Evolutionary conservation across 2,797 vertebrate species (phyloP), one percentile per base, ranked within the genome.

Genomic region (Pseudochromis fuscus): DNA sequence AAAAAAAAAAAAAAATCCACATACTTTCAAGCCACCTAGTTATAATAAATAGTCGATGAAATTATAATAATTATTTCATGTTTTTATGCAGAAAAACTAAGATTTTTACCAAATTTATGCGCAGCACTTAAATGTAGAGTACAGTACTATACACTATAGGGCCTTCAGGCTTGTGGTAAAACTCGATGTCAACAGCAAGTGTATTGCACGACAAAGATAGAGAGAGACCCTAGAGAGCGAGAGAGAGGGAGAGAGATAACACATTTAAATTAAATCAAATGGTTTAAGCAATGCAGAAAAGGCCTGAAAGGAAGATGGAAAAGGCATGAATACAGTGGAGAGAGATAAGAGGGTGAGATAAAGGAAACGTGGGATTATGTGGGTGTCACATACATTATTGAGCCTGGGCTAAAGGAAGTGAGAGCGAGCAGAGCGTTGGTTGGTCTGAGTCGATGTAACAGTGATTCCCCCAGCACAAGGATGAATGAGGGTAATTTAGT

Each of bases 401-500:
- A 91, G 82, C 77, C 72, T 73, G 60, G 40, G 75, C 79, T 56
- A 52, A 48, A 74, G 62, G 67, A 77, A 76, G 63, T 31, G 67
- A 63, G 79, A 72, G 57, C 9, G 51, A 75, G 59, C 28, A 56
- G 65, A 56, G 51, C 1, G 7, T 21, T 44, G 57, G 60, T 61
- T 67, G 75, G 75, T 83, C 64, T 70, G 55, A 72, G 61, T 27
- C n/a, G 18, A 78, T 27, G 28, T 52, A 74, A 38, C 46, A 9
- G 25, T 69, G 63, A 87, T 81, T n/a, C 72, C 51, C 48, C 69
- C 83, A 82, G 69, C 81, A 84, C 66, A 28, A 85, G 82, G 70
- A 92, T 88, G 80, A 92, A 92, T 89, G 72, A 80, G 69, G 49
- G 75, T 75, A 52, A 87, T 92, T 91, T 91, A 83, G 68, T 83